Percentiles rank a stretch among this genome's conserved stretches.
Evolutionary conservation across 2,888 invertebrate genomes (phyloP).

Genomic region (Pseudococcus viburni): DNA sequence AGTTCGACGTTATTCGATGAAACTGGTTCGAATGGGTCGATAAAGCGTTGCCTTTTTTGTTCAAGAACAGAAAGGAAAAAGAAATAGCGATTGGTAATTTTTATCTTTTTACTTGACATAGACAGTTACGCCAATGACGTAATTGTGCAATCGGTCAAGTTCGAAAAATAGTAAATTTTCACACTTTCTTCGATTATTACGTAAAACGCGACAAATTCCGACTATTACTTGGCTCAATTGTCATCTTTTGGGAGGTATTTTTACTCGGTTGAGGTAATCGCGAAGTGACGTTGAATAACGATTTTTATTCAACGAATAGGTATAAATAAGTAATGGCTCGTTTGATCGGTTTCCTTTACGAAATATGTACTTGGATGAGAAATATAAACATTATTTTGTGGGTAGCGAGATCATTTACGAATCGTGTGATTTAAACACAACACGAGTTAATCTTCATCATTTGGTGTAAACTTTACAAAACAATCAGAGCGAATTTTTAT

Average conservation of each 20-base stretch:
- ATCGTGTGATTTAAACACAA: not conserved
- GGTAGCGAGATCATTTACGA: not conserved
- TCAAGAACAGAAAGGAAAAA: not conserved
- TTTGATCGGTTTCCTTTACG: not conserved
- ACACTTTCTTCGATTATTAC: not conserved
- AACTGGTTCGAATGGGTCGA: not conserved
- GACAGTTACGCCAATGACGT: not conserved
- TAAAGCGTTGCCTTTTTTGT: not conserved
- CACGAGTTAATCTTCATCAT: not conserved
- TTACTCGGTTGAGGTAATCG: not conserved
- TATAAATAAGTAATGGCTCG: too few relatives aligned
- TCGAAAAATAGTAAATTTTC: not conserved
- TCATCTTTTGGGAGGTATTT: not conserved
- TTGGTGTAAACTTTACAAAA: not conserved
- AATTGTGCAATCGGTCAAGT: conserved; percentile 18
- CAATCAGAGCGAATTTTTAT: conserved; percentile 46
- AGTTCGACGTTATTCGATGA: not conserved
- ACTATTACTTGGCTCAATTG: not conserved
- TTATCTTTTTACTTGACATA: not conserved
- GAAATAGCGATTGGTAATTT: not conserved
- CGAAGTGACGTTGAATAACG: not conserved
- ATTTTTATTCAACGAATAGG: not conserved
- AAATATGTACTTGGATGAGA: not conserved
- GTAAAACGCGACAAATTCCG: not conserved
- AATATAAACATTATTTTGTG: not conserved